A percentile compares a stretch with the other conserved stretches of the same genome.
phyloP scores from a whole-genome alignment of 2,888 invertebrate genomes.

The Ichneumoninae sp. region DNA sequence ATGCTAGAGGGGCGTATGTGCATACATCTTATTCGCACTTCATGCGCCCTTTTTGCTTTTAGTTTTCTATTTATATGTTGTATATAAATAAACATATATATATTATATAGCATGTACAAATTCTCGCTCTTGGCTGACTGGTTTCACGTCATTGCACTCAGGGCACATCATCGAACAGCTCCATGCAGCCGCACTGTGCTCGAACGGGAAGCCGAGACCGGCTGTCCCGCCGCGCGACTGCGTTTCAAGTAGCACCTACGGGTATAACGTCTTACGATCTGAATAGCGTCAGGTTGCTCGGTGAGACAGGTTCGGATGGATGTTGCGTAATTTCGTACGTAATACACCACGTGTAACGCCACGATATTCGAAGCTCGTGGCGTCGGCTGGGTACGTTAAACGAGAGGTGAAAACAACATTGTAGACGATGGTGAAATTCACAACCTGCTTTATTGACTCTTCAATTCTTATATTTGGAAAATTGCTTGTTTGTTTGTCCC shows the following conservation, averaged over 20 bases:
- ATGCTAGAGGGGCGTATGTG: neutral
- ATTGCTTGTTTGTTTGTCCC: neutral
- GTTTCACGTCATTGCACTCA: conserved; percentile 47
- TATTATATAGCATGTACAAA: conserved; percentile 8
- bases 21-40: neutral
- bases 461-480: too few relatives aligned
- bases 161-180: conserved; percentile 45
- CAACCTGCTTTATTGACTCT: too few relatives aligned
- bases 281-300: conserved; percentile 11
- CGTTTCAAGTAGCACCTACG: conserved; percentile 6
- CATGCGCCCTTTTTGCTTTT: conserved; percentile 9
- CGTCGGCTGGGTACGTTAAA: neutral
- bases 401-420: neutral
- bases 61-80: neutral
- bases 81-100: neutral
- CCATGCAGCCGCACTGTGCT: conserved; percentile 2
- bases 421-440: neutral
- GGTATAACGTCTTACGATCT: conserved; percentile 18
- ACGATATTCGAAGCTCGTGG: neutral
- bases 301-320: neutral
- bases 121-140: conserved; percentile 33
- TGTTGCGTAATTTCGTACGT: conserved; percentile 14
- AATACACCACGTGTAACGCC: neutral
- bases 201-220: conserved; percentile 11
- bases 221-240: conserved; percentile 8